These are phyloP conservation scores for Rhodophaea formosa DNA, from an alignment of 2,888 invertebrate genomes.

Conservation along the genomic window DNA sequence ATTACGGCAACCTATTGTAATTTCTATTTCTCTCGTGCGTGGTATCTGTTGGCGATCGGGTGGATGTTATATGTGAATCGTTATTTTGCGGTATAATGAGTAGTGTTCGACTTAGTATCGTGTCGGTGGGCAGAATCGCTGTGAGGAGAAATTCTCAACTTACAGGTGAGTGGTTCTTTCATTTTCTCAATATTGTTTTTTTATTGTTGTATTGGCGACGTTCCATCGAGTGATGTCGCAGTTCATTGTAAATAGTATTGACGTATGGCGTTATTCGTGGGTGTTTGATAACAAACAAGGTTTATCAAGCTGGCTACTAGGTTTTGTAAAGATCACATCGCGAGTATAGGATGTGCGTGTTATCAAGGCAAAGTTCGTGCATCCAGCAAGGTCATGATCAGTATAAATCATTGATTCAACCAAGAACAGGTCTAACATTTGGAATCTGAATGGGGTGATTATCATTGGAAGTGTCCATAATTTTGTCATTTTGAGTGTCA, in stretches of 20 bases:
- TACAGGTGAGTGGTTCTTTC: conserved; percentile 62
- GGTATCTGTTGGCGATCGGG: conserved; percentile 52
- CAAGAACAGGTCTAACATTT: conserved; percentile 4
- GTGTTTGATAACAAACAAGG: conserved; percentile 71
- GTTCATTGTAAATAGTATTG: conserved; percentile 38
- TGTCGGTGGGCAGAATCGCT: conserved; percentile 74
- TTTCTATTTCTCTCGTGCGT: conserved; percentile 57
- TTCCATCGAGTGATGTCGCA: conserved; percentile 60
- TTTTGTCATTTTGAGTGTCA: conserved; percentile 7
- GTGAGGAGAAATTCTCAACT: conserved; percentile 72
- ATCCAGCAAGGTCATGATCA: conserved; percentile 26
- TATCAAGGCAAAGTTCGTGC: conserved; percentile 22
- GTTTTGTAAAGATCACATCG: neutral
- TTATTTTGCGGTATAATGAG: conserved; percentile 64
- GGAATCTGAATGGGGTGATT: conserved; percentile 15
- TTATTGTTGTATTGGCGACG: conserved; percentile 57
- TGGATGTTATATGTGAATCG: conserved; percentile 63
- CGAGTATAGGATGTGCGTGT: conserved; percentile 5
- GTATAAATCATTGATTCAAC: conserved; percentile 4
- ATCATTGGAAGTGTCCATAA: neutral
- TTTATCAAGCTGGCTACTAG: conserved; percentile 25
- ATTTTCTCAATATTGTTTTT: conserved; percentile 36
- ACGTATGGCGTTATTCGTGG: conserved; percentile 33
- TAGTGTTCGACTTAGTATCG: conserved; percentile 75
- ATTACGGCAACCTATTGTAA: conserved; percentile 49